A percentile compares a stretch with the other conserved stretches of the same genome.
phyloP scores from a whole-genome alignment of 2,113 vertebrate genomes.

The Oplegnathus fasciatus region DNA sequence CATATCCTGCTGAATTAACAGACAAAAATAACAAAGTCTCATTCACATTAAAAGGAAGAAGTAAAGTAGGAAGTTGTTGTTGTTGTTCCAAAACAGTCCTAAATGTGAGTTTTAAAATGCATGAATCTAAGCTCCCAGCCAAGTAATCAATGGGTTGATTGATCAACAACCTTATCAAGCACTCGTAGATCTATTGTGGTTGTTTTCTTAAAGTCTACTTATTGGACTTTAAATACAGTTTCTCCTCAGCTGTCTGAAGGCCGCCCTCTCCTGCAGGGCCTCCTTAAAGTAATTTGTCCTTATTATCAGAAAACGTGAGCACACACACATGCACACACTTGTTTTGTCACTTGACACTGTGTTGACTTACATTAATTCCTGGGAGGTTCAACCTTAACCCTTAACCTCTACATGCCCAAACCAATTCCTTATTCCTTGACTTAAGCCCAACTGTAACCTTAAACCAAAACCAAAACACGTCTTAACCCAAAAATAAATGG shows the following conservation, averaged over 20 bases:
- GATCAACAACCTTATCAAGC: not conserved
- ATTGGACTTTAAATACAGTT: not conserved
- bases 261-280: not conserved
- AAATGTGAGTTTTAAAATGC: not conserved
- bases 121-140: not conserved
- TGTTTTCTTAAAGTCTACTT: not conserved
- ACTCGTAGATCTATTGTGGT: not conserved
- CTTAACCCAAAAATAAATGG: not conserved
- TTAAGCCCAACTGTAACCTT: too few relatives aligned
- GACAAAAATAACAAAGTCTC: not conserved
- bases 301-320: slow-evolving; percentile 2
- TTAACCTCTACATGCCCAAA: not conserved
- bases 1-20: not conserved
- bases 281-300: not conserved
- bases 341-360: not conserved
- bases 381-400: not conserved
- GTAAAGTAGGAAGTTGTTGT: not conserved
- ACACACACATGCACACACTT: not conserved
- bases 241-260: not conserved
- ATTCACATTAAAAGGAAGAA: not conserved
- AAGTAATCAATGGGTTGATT: slow-evolving; percentile 2
- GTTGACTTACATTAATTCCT: not conserved
- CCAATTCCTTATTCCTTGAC: too few relatives aligned
- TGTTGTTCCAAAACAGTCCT: not conserved
- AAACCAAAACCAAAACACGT: too few relatives aligned